Evolutionary conservation across 2,797 vertebrate species (phyloP), one percentile per base, ranked within the genome.

Genomic region (Takifugu rubripes): DNA sequence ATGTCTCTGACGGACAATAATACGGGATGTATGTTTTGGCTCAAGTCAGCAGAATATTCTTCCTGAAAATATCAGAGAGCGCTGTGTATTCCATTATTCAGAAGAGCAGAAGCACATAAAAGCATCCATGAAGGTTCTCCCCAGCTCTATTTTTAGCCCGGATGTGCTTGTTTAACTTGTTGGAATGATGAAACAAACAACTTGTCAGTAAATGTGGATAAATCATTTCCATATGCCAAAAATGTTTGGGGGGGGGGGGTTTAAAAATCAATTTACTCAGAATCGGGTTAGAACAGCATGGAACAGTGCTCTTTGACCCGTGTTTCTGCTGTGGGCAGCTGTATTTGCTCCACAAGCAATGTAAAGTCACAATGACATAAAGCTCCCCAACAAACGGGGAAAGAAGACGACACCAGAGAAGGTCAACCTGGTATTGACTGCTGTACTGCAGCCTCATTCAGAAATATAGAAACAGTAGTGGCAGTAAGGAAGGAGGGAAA

Each of bases 141-240:
- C 52, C 26, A 1, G 54, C 46, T 12, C 66, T 87, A 86, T 82
- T 64, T 84, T 84, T 87, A 83, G 79, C 72, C 49, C 48, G 31
- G 79, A 72, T 49, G 6, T 61, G 82, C 67, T 78, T 74, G 60
- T 83, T 82, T 76, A 84, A 81, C 68, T 64, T 64, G 50, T 48
- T 25, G 75, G 68, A 76, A 81, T 83, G 81, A 67, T 11, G 66
- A 74, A 79, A 76, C 72, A 77, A 79, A 72, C 68, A 72, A 54
- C 70, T 68, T 69, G 75, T 65, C 68, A 77, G 55, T 50, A 59
- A 66, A 54, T 25, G 69, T 74, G 63, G 67, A 77, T 72, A 80
- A 87, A 88, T 86, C 79, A 85, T 74, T 74, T 78, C 76, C 75
- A 84, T 67, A 70, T 68, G 79, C 68, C 78, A 81, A 77, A 72